phyloP scores from a whole-genome alignment of 2,888 invertebrate genomes.

The Mesochorus sp. region DNA sequence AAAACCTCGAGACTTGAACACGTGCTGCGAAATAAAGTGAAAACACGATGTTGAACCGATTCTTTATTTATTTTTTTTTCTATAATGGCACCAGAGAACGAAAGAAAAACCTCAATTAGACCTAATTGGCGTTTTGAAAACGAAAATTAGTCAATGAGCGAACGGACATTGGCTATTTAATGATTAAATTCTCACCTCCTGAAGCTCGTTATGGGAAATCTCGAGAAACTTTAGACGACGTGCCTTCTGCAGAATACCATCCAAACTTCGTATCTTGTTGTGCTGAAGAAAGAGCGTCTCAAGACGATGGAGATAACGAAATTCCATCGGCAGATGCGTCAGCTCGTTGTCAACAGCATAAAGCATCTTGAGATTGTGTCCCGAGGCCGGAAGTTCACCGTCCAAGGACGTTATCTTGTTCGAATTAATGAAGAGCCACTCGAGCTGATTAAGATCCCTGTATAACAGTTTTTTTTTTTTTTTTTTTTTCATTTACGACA shows the following conservation, averaged over 20 bases:
- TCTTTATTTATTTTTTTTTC: not conserved
- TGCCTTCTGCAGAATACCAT: constrained; percentile 88
- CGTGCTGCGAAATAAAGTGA: constrained; percentile 32
- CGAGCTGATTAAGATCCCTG: constrained; percentile 87
- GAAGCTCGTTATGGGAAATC: constrained; percentile 89
- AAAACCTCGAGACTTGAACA: constrained; percentile 1
- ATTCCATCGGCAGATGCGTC: constrained; percentile 87
- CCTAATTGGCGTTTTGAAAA: no score
- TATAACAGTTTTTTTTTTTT: constrained; percentile 59
- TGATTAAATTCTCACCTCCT: constrained; percentile 79
- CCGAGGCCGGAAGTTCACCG: constrained; percentile 88
- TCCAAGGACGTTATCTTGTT: constrained; percentile 90
- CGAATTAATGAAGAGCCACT: constrained; percentile 90
- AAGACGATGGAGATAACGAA: constrained; percentile 87
- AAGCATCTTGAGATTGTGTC: constrained; percentile 87
- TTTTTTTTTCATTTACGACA: not conserved
- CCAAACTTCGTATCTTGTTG: constrained; percentile 88
- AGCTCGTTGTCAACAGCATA: constrained; percentile 90
- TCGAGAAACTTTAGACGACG: constrained; percentile 86
- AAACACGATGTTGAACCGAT: constrained; percentile 2
- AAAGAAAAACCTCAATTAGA: no score
- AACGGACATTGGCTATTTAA: constrained; percentile 5
- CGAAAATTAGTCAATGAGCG: not conserved
- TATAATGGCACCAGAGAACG: no score
- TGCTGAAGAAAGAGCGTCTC: constrained; percentile 89